A percentile compares a stretch with the other conserved stretches of the same genome.
Conservation (phyloP, 64 coral and sea anemone species). For the Montipora capricornis region DNA sequence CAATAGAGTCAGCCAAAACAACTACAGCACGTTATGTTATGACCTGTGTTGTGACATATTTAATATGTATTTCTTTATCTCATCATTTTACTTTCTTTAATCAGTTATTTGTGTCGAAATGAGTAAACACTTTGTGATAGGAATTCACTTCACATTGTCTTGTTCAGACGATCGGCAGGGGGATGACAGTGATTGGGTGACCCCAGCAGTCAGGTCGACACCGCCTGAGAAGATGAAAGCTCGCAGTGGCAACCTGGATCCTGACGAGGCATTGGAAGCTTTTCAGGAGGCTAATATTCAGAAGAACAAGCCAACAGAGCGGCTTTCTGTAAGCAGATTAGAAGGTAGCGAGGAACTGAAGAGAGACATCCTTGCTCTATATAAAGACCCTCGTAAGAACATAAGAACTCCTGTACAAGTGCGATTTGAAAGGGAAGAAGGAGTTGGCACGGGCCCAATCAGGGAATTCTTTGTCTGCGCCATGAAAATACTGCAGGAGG, state of each 20-base stretch:
- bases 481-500: background rate
- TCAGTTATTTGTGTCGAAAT: no score
- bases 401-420: background rate
- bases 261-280: background rate
- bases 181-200: background rate
- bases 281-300: slow-evolving; percentile 17
- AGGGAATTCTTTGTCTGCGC: background rate
- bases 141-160: background rate
- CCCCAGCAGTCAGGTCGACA: background rate
- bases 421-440: slow-evolving; percentile 25
- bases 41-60: no score
- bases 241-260: background rate
- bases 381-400: slow-evolving; percentile 32
- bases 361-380: slow-evolving; percentile 27
- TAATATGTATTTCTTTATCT: no score
- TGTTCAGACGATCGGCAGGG: background rate
- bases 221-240: background rate
- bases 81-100: no score
- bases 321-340: slow-evolving; percentile 4
- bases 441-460: background rate
- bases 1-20: no score
- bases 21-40: no score
- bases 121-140: no score
- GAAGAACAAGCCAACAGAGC: background rate
- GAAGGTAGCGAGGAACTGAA: slow-evolving; percentile 40